phyloP scores from a whole-genome alignment of 2,113 vertebrate species.

The Engystomops pustulosus region DNA sequence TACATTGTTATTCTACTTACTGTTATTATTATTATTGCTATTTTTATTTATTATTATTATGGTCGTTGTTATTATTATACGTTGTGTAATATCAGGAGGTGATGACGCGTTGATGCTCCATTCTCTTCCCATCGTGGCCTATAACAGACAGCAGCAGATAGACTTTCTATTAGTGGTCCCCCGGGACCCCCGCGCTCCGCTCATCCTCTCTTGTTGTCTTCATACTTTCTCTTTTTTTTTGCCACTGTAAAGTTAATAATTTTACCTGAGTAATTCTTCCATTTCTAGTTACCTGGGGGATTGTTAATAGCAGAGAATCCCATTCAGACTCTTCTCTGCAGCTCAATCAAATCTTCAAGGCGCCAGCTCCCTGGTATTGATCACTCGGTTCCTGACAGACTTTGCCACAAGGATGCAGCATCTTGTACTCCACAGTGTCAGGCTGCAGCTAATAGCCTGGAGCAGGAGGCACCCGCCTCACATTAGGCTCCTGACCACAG shows the following conservation, averaged over 20 bases:
- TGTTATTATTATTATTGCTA: too few relatives aligned
- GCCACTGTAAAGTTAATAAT: conserved; percentile 68
- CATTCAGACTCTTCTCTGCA: conserved; percentile 71
- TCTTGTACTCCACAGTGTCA: conserved; percentile 61
- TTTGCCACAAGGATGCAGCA: conserved; percentile 71
- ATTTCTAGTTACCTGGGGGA: conserved; percentile 74
- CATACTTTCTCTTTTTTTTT: conserved; percentile 60
- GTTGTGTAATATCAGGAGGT: conserved; percentile 55
- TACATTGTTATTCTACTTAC: too few relatives aligned
- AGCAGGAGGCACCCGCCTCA: conserved; percentile 29
- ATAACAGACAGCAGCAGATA: conserved; percentile 65
- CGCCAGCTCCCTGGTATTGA: conserved; percentile 75
- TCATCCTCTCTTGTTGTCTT: conserved; percentile 60
- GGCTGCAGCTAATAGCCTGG: conserved; percentile 63
- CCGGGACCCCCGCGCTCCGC: conserved; percentile 57
- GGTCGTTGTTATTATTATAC: neutral
- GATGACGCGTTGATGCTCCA: conserved; percentile 61
- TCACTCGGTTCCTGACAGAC: conserved; percentile 70
- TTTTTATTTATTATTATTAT: neutral
- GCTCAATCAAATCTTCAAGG: conserved; percentile 72
- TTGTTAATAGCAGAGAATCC: conserved; percentile 72
- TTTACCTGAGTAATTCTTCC: conserved; percentile 73
- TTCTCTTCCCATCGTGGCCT: too few relatives aligned
- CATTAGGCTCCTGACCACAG: conserved; percentile 59
- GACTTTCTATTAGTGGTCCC: conserved; percentile 67